Evolutionary conservation across 2,888 invertebrate species (phyloP).

Genomic region (Didymodactylos carnosus): DNA sequence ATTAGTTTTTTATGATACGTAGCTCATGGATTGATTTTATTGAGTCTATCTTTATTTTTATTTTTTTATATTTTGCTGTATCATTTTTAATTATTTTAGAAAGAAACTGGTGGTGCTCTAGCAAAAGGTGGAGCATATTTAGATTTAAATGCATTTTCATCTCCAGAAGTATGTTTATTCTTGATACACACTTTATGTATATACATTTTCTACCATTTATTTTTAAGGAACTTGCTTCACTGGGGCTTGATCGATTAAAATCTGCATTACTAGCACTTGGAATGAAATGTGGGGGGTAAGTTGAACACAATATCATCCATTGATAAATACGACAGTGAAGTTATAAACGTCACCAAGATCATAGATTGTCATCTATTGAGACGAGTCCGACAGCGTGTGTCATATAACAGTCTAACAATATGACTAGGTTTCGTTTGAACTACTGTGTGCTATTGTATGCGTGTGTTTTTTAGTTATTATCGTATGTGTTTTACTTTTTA

Average conservation of each 20-base stretch:
- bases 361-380: no score
- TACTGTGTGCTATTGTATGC: no score
- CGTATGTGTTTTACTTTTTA: neutral
- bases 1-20: no score
- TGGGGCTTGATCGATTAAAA: constrained; percentile 86
- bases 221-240: constrained; percentile 82
- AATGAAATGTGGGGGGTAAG: constrained; percentile 78
- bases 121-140: constrained; percentile 85
- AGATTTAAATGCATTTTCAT: constrained; percentile 90
- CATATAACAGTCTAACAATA: no score
- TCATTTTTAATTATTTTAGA: constrained; percentile 20
- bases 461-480: constrained; percentile 28
- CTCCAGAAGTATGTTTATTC: constrained; percentile 35
- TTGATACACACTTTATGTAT: no score
- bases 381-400: no score
- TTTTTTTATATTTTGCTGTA: neutral
- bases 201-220: neutral
- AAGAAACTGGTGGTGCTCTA: constrained; percentile 64
- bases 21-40: neutral
- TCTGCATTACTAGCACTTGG: constrained; percentile 87
- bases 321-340: neutral
- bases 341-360: no score
- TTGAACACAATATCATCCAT: constrained; percentile 18
- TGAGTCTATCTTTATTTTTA: constrained; percentile 6
- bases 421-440: no score